Conservation (phyloP, 2,888 invertebrate genomes). For the Zhuqinia jingwanae region DNA sequence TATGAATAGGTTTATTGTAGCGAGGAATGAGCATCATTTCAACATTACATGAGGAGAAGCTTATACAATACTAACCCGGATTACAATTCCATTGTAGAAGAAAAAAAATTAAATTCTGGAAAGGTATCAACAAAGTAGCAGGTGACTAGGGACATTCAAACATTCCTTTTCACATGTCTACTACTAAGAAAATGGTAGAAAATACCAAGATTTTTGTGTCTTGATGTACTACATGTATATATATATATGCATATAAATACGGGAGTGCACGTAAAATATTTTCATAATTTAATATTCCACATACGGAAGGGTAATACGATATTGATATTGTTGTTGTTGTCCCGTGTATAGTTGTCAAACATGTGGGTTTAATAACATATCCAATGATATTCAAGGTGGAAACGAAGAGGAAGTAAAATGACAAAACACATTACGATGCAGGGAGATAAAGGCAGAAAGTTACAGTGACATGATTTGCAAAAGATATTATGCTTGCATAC, state of each 20-base stretch:
- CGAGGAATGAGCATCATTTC: background rate
- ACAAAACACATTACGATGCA: constrained; percentile 12
- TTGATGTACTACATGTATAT: too few species aligned
- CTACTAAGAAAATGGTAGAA: too few species aligned
- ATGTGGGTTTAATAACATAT: background rate
- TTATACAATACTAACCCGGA: too few species aligned
- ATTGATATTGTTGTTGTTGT: background rate
- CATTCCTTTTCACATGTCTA: too few species aligned
- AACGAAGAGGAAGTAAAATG: constrained; percentile 4
- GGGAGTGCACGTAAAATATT: too few species aligned
- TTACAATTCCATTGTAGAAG: too few species aligned
- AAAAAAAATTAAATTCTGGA: too few species aligned
- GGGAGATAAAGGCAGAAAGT: background rate
- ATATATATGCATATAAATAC: too few species aligned
- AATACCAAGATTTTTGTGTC: too few species aligned
- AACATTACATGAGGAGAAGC: background rate
- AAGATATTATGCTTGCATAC: background rate
- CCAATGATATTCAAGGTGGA: background rate
- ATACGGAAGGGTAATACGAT: background rate
- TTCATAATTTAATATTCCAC: background rate
- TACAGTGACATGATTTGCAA: constrained; percentile 19
- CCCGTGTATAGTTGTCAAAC: background rate
- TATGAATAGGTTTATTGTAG: background rate
- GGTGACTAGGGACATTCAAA: background rate
- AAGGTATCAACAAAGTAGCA: background rate